Conservation (phyloP, 2,888 invertebrate genomes). For the Ramazzottius varieornatus region DNA sequence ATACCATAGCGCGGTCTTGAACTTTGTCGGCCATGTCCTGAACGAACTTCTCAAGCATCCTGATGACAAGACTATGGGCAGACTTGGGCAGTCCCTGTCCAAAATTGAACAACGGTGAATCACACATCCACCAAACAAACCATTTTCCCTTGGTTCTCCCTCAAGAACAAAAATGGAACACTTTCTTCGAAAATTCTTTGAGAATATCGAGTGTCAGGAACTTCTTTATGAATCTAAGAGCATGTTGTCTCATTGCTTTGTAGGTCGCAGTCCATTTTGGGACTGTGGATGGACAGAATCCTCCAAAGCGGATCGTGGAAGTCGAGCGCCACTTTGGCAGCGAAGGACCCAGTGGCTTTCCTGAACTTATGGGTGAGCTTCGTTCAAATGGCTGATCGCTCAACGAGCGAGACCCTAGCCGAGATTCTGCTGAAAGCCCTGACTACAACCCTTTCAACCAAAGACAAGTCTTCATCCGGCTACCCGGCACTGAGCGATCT, state of each 20-base stretch:
- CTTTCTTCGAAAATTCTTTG: too few relatives aligned
- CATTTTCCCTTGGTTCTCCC: too few relatives aligned
- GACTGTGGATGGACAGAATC: not conserved
- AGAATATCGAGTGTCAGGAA: too few relatives aligned
- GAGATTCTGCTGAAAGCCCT: not conserved
- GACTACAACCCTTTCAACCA: not conserved
- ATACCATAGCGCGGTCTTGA: not conserved
- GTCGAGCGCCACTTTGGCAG: too few relatives aligned
- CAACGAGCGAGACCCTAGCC: not conserved
- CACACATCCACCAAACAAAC: too few relatives aligned
- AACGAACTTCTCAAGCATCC: not conserved
- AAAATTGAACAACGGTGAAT: not conserved
- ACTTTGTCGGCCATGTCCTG: not conserved
- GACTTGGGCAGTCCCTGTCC: not conserved
- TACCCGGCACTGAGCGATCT: not conserved
- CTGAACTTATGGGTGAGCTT: not conserved
- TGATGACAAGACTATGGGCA: not conserved
- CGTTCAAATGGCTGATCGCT: not conserved
- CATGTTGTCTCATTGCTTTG: too few relatives aligned
- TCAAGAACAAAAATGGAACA: too few relatives aligned
- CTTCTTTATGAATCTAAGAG: too few relatives aligned
- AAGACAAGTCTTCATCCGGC: not conserved
- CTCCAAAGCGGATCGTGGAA: not conserved
- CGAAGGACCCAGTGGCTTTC: too few relatives aligned
- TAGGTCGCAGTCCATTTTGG: not conserved